Base-by-base conservation (phyloP, 1,140 invertebrate species). In the Pemphigus obesinymphae region DNA sequence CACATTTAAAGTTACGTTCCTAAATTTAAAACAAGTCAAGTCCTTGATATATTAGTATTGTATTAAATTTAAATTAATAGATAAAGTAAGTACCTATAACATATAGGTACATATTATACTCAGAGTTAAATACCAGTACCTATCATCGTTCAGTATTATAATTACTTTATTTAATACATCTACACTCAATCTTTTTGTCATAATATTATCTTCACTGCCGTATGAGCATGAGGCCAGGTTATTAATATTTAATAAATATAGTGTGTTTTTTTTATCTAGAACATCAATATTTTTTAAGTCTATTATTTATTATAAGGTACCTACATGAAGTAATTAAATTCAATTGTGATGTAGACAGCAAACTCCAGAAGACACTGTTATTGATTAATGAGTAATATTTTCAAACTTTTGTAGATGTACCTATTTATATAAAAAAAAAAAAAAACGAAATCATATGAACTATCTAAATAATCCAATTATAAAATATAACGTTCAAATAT, bases 21-120 rank as follows among this genome's bases (percentile, higher is more conserved):
- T 11, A 26, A 70, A 58, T 58, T 43, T 45, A 29, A 70, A 70
- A 70, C 40, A 29, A 70, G 11, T 29, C 8, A 17, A 70, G 68
- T 70, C 68, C 68, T 70, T 70, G 68, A 70, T 45, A 45, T 45
- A 17, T 26, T 70, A 70, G 45, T 70, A 23, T 26, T 45, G 68
- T 43, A 45, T 70, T 45, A 37, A 70, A 70, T 45, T 8, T 43
- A 17, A 40, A 45, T 70, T 15, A 15, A 8, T 26, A 29, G 23
- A 7, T 26, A 34, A 17, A 26, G 13, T 70, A 29, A n/a, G n/a
- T n/a, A n/a, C n/a, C n/a, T n/a, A n/a, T n/a, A n/a, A n/a, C n/a
- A n/a, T n/a, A n/a, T n/a, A n/a, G n/a, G n/a, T n/a, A n/a, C n/a
- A n/a, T n/a, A 50, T 50, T 8, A 20, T 50, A 50, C 15, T 5